Percentiles rank a stretch among this genome's conserved stretches.
phyloP scores from a whole-genome alignment of 2,888 invertebrate species.

The Hydrotaea diabolus region DNA sequence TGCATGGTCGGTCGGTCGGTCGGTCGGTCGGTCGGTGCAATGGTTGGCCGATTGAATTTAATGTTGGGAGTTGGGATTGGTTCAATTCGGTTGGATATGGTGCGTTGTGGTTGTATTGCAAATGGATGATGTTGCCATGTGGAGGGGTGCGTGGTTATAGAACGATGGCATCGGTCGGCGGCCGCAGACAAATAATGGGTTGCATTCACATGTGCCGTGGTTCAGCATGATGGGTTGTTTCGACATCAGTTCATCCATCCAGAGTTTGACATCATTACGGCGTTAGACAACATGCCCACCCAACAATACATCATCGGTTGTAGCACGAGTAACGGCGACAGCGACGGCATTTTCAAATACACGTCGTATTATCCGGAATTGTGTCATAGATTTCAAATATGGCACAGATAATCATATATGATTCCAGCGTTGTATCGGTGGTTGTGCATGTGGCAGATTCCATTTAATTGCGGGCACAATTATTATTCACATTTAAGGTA shows the following conservation, averaged over 20 bases:
- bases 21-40: slow-evolving; percentile 20
- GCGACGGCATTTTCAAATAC: background rate
- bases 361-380: background rate
- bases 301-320: slow-evolving; percentile 11
- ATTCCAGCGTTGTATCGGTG: background rate
- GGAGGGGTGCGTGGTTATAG: background rate
- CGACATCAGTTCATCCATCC: background rate
- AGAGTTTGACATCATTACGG: slow-evolving; percentile 22
- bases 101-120: background rate
- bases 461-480: background rate
- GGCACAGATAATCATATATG: background rate
- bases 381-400: background rate
- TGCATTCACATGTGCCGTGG: slow-evolving; percentile 3
- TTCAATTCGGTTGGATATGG: too few relatives aligned
- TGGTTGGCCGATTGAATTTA: slow-evolving; percentile 15
- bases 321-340: too few relatives aligned
- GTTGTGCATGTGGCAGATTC: background rate
- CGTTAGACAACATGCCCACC: slow-evolving; percentile 27
- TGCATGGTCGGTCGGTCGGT: background rate
- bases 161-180: background rate
- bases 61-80: background rate
- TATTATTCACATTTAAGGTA: slow-evolving; percentile 14
- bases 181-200: slow-evolving; percentile 32
- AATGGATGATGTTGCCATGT: background rate
- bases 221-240: background rate